phyloP scores from a whole-genome alignment of 2,113 vertebrate genomes.

The Nansenia antarctica region DNA sequence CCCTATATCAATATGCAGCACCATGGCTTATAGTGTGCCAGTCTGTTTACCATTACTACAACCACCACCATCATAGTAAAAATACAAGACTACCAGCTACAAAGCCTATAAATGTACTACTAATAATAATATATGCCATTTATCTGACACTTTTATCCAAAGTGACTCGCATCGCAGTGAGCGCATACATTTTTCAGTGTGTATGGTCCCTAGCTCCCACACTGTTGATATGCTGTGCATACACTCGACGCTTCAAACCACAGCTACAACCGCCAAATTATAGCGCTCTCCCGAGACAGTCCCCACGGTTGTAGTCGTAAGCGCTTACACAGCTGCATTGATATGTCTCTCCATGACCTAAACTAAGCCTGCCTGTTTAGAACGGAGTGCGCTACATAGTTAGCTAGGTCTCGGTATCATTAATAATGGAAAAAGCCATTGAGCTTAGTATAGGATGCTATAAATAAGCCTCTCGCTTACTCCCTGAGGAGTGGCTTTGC shows the following conservation, averaged over 20 bases:
- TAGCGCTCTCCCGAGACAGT: neutral
- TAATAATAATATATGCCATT: too few species aligned
- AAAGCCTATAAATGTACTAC: too few species aligned
- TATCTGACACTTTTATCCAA: too few species aligned
- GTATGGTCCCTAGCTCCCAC: too few species aligned
- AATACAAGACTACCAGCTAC: neutral
- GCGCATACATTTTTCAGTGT: too few species aligned
- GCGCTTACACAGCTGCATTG: slow-evolving; percentile 44
- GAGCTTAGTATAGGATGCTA: slow-evolving; percentile 55
- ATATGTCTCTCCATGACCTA: slow-evolving; percentile 41
- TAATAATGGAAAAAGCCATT: slow-evolving; percentile 59
- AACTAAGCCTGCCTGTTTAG: slow-evolving; percentile 38
- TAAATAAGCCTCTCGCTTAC: slow-evolving; percentile 54
- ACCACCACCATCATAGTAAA: slow-evolving; percentile 9
- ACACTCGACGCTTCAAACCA: too few species aligned
- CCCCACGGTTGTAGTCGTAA: slow-evolving; percentile 24
- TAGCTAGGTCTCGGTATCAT: slow-evolving; percentile 58
- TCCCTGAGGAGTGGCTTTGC: slow-evolving; percentile 40
- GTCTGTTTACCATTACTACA: slow-evolving; percentile 24
- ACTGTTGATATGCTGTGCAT: too few species aligned
- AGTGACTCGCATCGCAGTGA: too few species aligned
- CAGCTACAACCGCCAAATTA: slow-evolving; percentile 16
- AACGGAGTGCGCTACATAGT: slow-evolving; percentile 40
- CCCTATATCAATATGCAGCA: neutral
- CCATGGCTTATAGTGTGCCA: neutral